Percentiles rank a stretch among this genome's conserved stretches.
These are phyloP conservation scores for Tamias sibiricus DNA, from an alignment of 2,113 vertebrate genomes.

Conservation along the genomic window DNA sequence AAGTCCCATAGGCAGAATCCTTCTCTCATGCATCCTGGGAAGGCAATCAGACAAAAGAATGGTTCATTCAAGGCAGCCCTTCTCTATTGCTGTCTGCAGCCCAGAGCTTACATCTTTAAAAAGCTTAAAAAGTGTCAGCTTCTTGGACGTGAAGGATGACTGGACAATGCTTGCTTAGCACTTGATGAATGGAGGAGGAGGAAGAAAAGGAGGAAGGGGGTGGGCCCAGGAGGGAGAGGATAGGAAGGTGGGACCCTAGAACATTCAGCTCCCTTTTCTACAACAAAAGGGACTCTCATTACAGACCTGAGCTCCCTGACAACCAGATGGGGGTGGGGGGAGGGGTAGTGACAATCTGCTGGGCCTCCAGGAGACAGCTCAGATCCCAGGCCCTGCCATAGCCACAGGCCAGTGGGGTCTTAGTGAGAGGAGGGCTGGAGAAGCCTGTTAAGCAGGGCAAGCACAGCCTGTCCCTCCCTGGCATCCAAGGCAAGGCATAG, in stretches of 20 bases:
- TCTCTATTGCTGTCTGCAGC: not conserved
- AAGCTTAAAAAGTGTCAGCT: slow-evolving; percentile 25
- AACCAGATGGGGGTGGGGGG: not conserved
- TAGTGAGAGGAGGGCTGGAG: not conserved
- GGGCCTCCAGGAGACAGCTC: not conserved
- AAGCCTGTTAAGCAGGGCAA: fast-evolving
- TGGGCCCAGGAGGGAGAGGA: not conserved
- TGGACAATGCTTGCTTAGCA: not conserved
- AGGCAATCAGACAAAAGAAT: not conserved
- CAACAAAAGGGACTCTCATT: not conserved
- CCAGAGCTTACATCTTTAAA: not conserved
- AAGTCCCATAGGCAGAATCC: not conserved
- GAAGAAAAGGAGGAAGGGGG: no score
- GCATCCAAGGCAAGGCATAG: not conserved
- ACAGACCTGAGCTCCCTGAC: not conserved
- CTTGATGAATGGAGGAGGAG: not conserved
- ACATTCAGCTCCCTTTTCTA: not conserved
- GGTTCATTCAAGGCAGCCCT: not conserved
- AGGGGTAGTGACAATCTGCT: not conserved
- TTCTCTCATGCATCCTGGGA: not conserved
- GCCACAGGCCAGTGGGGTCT: not conserved
- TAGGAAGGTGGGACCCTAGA: not conserved
- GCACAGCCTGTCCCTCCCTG: not conserved
- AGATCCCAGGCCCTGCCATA: not conserved
- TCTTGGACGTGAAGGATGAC: not conserved